Percentiles rank a stretch among this genome's conserved stretches.
Conservation (phyloP, 2,797 vertebrate species). For the Platyrinchus mystaceus region DNA sequence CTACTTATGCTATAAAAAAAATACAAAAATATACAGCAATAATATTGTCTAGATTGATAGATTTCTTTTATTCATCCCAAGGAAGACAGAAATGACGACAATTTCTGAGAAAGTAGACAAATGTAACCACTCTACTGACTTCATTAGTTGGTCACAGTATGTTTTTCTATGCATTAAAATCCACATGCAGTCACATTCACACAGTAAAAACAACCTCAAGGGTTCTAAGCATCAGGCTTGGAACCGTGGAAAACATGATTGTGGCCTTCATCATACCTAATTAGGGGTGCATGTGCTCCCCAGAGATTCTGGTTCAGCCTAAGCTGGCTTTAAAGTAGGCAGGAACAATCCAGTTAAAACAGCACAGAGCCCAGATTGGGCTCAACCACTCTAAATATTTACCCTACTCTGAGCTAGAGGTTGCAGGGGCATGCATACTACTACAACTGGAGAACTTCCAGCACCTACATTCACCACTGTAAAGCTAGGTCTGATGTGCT, state of each 20-base stretch:
- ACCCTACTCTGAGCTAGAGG: neutral
- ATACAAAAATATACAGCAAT: neutral
- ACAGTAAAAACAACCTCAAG: constrained; percentile 44
- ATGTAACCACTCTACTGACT: constrained; percentile 8
- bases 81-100: neutral
- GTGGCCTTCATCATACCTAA: constrained; percentile 25
- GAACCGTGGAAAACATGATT: constrained; percentile 53
- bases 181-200: neutral
- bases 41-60: neutral
- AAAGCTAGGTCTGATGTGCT: neutral
- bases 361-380: neutral
- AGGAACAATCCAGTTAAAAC: constrained; percentile 47
- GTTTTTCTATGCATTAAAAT: constrained; percentile 20
- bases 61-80: neutral
- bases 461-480: constrained; percentile 10
- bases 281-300: neutral
- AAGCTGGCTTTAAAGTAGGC: constrained; percentile 26
- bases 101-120: constrained; percentile 5
- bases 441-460: constrained; percentile 28
- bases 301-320: constrained; percentile 8
- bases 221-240: neutral
- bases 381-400: constrained; percentile 61
- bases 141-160: neutral
- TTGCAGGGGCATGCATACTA: neutral
- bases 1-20: neutral